A percentile compares a stretch with the other conserved stretches of the same genome.
Evolutionary conservation across 2,888 invertebrate genomes (phyloP).

Genomic region (Calliphora vomitoria): DNA sequence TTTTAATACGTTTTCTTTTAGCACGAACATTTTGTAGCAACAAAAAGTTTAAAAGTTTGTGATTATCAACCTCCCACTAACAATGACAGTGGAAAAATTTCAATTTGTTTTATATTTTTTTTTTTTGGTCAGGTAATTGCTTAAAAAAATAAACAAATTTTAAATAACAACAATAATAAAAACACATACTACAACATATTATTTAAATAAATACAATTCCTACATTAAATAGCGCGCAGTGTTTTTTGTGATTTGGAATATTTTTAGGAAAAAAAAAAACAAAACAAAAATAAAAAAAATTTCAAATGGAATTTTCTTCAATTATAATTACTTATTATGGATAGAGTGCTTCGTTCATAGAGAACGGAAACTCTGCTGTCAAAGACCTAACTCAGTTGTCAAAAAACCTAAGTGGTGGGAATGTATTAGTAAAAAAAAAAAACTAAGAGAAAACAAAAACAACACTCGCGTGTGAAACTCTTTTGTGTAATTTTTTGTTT

Average conservation of each 20-base stretch:
- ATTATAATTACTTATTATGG: background rate
- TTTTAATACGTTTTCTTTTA: background rate
- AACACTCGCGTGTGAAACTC: too few species aligned
- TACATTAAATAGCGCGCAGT: constrained; percentile 19
- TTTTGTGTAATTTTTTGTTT: too few species aligned
- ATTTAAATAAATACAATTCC: constrained; percentile 25
- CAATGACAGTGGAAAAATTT: constrained; percentile 47
- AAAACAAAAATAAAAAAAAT: background rate
- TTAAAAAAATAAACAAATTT: constrained; percentile 25
- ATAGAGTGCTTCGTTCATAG: too few species aligned
- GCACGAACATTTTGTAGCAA: background rate
- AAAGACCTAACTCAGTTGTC: too few species aligned
- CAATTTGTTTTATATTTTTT: background rate
- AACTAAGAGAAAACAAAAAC: too few species aligned
- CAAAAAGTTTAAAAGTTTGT: background rate
- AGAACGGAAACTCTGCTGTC: too few species aligned
- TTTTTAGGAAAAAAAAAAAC: background rate
- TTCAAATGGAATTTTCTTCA: constrained; percentile 20
- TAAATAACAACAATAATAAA: constrained; percentile 37
- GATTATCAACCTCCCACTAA: constrained; percentile 31
- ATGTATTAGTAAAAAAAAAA: too few species aligned
- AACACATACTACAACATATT: background rate
- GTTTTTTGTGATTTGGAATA: constrained; percentile 20
- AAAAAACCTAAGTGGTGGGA: too few species aligned
- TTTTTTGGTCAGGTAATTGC: constrained; percentile 6